phyloP scores from a whole-genome alignment of 1,140 invertebrate species.

The Wasmannia auropunctata region DNA sequence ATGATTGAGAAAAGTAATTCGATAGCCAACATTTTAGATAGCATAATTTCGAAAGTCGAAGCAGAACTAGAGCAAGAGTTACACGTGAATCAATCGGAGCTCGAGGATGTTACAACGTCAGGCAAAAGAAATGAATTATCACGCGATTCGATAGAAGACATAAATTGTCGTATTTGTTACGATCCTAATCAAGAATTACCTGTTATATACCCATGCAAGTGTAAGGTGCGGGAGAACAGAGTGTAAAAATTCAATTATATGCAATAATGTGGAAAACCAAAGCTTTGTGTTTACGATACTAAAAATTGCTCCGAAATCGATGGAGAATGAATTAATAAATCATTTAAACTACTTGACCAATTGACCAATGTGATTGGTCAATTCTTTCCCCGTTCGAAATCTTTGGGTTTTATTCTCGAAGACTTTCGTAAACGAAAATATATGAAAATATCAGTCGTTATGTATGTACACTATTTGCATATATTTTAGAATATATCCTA shows the following conservation, averaged over 20 bases:
- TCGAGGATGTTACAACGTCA: conserved; percentile 14
- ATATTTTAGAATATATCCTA: too few relatives aligned
- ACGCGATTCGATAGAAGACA: conserved; percentile 65
- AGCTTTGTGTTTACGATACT: too few relatives aligned
- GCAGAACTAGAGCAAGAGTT: conserved; percentile 47
- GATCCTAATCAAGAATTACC: conserved; percentile 69
- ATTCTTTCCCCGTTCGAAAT: too few relatives aligned
- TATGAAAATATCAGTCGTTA: too few relatives aligned
- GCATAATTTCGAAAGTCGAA: conserved; percentile 73
- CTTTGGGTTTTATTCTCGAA: too few relatives aligned
- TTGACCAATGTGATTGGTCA: too few relatives aligned
- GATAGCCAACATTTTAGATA: conserved; percentile 61
- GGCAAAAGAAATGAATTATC: conserved; percentile 53
- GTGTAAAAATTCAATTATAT: conserved; percentile 20
- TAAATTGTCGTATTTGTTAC: conserved; percentile 79
- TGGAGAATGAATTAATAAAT: too few relatives aligned
- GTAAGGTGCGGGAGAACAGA: conserved; percentile 72
- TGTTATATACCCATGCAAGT: conserved; percentile 77
- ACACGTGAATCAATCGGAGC: conserved; percentile 8
- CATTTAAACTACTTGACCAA: too few relatives aligned
- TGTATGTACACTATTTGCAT: too few relatives aligned
- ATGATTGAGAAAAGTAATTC: conserved; percentile 58
- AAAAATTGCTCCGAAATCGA: too few relatives aligned
- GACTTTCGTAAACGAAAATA: too few relatives aligned
- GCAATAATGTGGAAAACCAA: background rate